Evolutionary conservation across 2,113 vertebrate genomes (phyloP).

Genomic region (Tautogolabrus adspersus): DNA sequence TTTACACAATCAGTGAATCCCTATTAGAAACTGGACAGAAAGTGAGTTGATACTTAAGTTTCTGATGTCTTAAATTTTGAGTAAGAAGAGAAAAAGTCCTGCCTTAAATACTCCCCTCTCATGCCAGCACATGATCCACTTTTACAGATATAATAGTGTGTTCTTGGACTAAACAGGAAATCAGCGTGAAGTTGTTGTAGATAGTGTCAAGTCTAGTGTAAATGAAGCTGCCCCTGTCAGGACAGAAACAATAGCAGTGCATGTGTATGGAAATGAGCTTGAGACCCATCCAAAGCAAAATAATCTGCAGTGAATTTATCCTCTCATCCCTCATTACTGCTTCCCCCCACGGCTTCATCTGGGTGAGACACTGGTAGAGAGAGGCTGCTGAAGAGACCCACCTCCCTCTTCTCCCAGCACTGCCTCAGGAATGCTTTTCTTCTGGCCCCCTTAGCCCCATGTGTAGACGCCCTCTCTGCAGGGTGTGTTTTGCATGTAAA

Average conservation of each 20-base stretch:
- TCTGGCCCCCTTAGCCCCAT: slow-evolving; percentile 78
- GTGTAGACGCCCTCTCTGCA: slow-evolving; percentile 82
- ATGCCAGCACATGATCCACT: neutral
- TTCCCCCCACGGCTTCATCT: slow-evolving; percentile 70
- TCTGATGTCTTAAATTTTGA: neutral
- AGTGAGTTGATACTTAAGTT: neutral
- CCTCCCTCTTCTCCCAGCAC: slow-evolving; percentile 79
- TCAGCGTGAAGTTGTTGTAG: slow-evolving; percentile 1
- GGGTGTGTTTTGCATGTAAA: slow-evolving; percentile 85
- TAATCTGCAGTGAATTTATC: slow-evolving; percentile 68
- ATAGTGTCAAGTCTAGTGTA: slow-evolving; percentile 22
- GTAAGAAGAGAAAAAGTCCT: neutral
- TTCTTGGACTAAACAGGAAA: neutral
- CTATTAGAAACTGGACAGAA: neutral
- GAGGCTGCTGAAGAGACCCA: slow-evolving; percentile 77
- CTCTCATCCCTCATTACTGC: slow-evolving; percentile 74
- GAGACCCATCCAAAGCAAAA: slow-evolving; percentile 59
- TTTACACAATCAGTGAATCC: too few species aligned
- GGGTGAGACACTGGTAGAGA: slow-evolving; percentile 69
- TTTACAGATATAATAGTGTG: slow-evolving; percentile 5
- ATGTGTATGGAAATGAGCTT: slow-evolving; percentile 62
- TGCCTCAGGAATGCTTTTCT: slow-evolving; percentile 83
- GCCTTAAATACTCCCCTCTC: neutral
- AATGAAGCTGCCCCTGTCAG: slow-evolving; percentile 34
- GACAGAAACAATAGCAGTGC: slow-evolving; percentile 39